phyloP scores from a whole-genome alignment of 2,888 invertebrate species.

The Unio delphinus region DNA sequence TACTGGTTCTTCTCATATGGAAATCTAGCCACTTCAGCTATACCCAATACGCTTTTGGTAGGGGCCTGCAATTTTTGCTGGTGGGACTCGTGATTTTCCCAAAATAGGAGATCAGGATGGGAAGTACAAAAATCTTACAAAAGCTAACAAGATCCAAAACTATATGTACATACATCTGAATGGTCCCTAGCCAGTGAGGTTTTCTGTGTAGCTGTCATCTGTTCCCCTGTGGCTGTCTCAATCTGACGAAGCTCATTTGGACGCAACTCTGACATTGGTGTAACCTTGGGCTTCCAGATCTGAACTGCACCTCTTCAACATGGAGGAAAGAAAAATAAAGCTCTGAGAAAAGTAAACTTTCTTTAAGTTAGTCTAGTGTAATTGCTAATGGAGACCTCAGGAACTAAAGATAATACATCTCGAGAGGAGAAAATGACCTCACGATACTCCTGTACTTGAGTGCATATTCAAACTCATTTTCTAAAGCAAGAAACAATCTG shows the following conservation, averaged over 20 bases:
- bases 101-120: no score
- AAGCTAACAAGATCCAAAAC: neutral
- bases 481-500: no score
- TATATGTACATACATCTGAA: conserved; percentile 35
- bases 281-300: conserved; percentile 92
- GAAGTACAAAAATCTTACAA: neutral
- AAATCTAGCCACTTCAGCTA: no score
- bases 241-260: conserved; percentile 58
- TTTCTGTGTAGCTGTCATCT: conserved; percentile 57
- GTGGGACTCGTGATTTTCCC: no score
- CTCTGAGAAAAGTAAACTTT: neutral
- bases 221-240: conserved; percentile 56
- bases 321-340: neutral
- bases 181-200: conserved; percentile 63
- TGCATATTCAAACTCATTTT: no score
- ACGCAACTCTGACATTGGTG: conserved; percentile 81
- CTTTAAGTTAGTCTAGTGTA: neutral
- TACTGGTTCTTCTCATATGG: no score
- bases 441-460: no score
- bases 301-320: conserved; percentile 82
- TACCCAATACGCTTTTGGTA: no score
- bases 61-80: no score
- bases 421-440: no score
- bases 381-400: neutral
- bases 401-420: no score